phyloP scores from a whole-genome alignment of 2,888 invertebrate species.

The Iphiclides podalirius region DNA sequence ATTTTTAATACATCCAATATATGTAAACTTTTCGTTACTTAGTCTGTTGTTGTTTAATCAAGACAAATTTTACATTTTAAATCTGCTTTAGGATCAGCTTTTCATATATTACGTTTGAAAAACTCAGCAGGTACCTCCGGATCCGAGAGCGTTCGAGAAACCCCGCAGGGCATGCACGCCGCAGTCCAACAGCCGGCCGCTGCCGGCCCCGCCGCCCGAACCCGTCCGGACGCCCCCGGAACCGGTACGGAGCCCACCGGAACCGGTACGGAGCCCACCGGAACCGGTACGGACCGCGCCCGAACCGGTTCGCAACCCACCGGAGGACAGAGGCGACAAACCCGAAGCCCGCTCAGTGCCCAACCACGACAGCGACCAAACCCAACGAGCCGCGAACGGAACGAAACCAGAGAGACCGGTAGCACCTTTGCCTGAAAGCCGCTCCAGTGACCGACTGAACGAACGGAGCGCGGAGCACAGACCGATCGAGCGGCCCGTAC shows the following conservation, averaged over 20 bases:
- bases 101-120: too few species aligned
- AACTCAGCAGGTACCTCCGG: slow-evolving; percentile 62
- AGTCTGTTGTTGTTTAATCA: too few species aligned
- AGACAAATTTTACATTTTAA: too few species aligned
- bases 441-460: slow-evolving; percentile 29
- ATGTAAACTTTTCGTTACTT: too few species aligned
- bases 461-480: slow-evolving; percentile 22
- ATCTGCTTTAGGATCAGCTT: too few species aligned
- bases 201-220: slow-evolving; percentile 67
- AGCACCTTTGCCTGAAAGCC: background rate
- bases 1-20: too few species aligned
- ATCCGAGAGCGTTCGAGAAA: slow-evolving; percentile 70
- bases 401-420: slow-evolving; percentile 30
- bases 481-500: slow-evolving; percentile 3
- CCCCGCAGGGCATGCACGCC: slow-evolving; percentile 70
- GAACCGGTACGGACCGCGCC: slow-evolving; percentile 32
- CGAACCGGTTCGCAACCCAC: slow-evolving; percentile 18
- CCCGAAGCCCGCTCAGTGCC: slow-evolving; percentile 18
- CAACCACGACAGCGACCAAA: slow-evolving; percentile 12
- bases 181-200: slow-evolving; percentile 64
- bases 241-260: slow-evolving; percentile 23
- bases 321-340: slow-evolving; percentile 24
- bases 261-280: slow-evolving; percentile 42
- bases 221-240: slow-evolving; percentile 1
- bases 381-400: slow-evolving; percentile 23